A percentile compares a stretch with the other conserved stretches of the same genome.
Conservation (phyloP, 2,888 invertebrate species). For the Melinaea marsaeus region DNA sequence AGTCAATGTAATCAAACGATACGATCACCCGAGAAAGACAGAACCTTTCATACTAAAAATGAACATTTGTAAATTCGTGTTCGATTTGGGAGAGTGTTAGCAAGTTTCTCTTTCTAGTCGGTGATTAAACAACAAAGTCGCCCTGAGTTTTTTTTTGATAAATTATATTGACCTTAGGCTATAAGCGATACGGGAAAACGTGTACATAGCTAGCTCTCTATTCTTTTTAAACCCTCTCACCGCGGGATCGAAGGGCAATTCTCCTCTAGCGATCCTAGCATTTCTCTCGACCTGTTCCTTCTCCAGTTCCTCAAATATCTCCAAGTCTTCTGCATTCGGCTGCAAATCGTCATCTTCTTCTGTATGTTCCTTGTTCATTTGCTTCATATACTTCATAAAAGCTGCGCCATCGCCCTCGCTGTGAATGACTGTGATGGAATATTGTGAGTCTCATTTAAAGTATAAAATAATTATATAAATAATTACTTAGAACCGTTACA, state of each 20-base stretch:
- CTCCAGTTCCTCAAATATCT: conserved; percentile 65
- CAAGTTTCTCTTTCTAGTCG: too few relatives aligned
- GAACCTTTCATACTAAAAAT: too few relatives aligned
- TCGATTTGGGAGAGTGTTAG: too few relatives aligned
- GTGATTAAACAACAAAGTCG: too few relatives aligned
- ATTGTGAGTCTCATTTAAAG: neutral
- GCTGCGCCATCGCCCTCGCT: conserved; percentile 51
- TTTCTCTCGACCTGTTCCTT: conserved; percentile 56
- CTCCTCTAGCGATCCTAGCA: conserved; percentile 65
- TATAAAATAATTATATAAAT: neutral
- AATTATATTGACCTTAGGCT: too few relatives aligned
- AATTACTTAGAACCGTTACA: neutral
- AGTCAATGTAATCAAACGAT: too few relatives aligned
- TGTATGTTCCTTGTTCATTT: conserved; percentile 36
- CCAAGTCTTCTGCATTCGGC: conserved; percentile 63
- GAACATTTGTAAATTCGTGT: too few relatives aligned
- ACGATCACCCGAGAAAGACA: too few relatives aligned
- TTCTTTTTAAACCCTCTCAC: conserved; percentile 33
- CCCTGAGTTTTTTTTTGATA: too few relatives aligned
- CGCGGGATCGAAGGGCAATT: conserved; percentile 67
- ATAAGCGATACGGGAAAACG: too few relatives aligned
- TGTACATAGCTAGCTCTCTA: neutral
- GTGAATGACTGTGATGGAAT: neutral
- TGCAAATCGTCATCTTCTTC: conserved; percentile 50
- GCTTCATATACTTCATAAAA: conserved; percentile 54